These are phyloP conservation scores for Lithophane leautieri DNA, from an alignment of 2,888 invertebrate species.

Conservation along the genomic window DNA sequence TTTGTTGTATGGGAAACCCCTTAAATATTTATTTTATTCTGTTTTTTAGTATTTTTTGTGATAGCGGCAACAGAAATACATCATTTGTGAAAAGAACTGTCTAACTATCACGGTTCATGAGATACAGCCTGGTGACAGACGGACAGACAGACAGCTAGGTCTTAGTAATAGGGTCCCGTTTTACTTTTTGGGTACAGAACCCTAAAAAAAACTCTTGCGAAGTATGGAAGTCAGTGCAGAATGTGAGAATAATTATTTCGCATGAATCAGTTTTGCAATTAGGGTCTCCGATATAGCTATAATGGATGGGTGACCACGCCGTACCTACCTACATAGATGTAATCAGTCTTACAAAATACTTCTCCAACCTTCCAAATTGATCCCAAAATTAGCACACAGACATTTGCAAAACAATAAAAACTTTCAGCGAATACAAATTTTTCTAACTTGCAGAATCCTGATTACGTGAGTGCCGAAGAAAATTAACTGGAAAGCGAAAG, in stretches of 20 bases:
- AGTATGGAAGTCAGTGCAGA: background rate
- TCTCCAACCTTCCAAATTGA: background rate
- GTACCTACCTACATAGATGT: background rate
- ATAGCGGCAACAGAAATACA: too few species aligned
- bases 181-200: too few species aligned
- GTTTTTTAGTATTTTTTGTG: too few species aligned
- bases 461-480: constrained; percentile 29
- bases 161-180: too few species aligned
- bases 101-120: too few species aligned
- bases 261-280: background rate
- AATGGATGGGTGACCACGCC: background rate
- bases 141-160: too few species aligned
- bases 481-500: constrained; percentile 42
- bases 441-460: constrained; percentile 37
- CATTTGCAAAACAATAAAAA: constrained; percentile 49
- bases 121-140: too few species aligned
- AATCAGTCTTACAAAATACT: background rate
- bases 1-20: too few species aligned
- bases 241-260: background rate
- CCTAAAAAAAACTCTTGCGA: too few species aligned
- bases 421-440: constrained; percentile 42
- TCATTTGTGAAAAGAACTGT: too few species aligned
- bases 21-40: too few species aligned
- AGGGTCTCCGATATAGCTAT: background rate
- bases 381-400: constrained; percentile 5